These are phyloP conservation scores for Rutilus rutilus DNA, from an alignment of 2,113 vertebrate species.

Conservation along the genomic window DNA sequence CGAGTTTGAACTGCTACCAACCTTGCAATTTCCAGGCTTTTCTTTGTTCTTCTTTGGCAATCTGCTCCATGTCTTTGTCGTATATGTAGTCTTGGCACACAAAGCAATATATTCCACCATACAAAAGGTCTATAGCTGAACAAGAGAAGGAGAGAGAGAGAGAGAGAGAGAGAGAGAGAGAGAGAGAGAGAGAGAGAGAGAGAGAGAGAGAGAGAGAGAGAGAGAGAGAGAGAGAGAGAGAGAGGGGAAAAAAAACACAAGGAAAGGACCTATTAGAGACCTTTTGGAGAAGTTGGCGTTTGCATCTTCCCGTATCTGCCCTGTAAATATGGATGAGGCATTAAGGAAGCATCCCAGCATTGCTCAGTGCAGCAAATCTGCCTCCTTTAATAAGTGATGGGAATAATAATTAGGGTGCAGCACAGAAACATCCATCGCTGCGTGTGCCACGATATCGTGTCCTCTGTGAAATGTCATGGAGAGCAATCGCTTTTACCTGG, in stretches of 20 bases:
- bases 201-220: constrained; percentile 20
- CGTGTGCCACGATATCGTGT: neutral
- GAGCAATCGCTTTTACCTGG: neutral
- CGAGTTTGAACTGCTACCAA: constrained; percentile 58
- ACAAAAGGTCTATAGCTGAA: constrained; percentile 84
- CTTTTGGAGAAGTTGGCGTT: constrained; percentile 9
- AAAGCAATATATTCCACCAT: constrained; percentile 99
- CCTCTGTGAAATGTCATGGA: constrained; percentile 2
- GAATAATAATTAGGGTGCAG: constrained; percentile 11
- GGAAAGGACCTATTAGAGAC: constrained; percentile 16
- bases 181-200: constrained; percentile 20
- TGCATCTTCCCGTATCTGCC: neutral
- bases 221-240: constrained; percentile 19
- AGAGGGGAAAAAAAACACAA: neutral
- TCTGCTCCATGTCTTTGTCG: constrained; percentile 99
- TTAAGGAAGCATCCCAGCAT: constrained; percentile 10
- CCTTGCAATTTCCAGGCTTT: constrained; percentile 99
- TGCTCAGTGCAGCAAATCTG: constrained; percentile 19
- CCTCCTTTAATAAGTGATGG: constrained; percentile 31
- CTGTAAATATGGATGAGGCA: constrained; percentile 39
- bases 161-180: constrained; percentile 30
- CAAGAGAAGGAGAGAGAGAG: constrained; percentile 8
- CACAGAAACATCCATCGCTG: constrained; percentile 7
- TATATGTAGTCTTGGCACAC: constrained; percentile 99
- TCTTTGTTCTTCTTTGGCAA: constrained; percentile 99